Evolutionary conservation across 2,888 invertebrate genomes (phyloP), one percentile per base, ranked within the genome.

Genomic region (Tetragonula carbonaria): DNA sequence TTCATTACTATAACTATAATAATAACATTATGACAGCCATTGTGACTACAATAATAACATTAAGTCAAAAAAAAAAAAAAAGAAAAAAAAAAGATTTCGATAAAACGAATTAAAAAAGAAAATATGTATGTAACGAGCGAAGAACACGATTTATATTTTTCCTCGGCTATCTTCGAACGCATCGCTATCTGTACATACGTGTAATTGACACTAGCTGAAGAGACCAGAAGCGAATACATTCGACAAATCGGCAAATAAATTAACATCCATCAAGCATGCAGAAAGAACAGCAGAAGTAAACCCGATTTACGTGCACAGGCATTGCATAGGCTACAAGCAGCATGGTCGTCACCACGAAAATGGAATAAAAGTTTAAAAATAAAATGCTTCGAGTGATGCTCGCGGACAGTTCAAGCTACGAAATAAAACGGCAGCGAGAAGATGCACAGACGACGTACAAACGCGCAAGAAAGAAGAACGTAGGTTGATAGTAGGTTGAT

Each of bases 381-480:
- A 59, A 53, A 28, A n/a, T n/a, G 51, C 50, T 1, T 38, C 71
- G 28, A 65, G 45, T 70, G 28, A 28, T 28, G 21, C 71, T 70
- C 50, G 62, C 53, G 51, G 79, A 50, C n/a, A 68, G 57, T 51
- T 68, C 14, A 55, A 53, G 74, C 23, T 4, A 65, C n/a, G 21
- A 75, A 53, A 11, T 16, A 33, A 53, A 53, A 18, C 18, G 38
- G n/a, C 4, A n/a, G 33, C 28, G 67, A 33, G 2, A 59, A 45
- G 63, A 53, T 72, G 53, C 28, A 16, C 8, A 28, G 59, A 6
- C 28, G 28, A 62, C 23, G 16, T 23, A 28, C 4, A 14, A 18
- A 53, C n/a, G 63, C 45, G 70, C 6, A 72, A 59, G 63, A n/a
- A 82, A 78, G 50, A 78, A 53, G 13, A 55, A 78, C n/a, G 21